These are phyloP conservation scores for Siniperca chuatsi DNA, from an alignment of 2,113 vertebrate species.

Conservation along the genomic window DNA sequence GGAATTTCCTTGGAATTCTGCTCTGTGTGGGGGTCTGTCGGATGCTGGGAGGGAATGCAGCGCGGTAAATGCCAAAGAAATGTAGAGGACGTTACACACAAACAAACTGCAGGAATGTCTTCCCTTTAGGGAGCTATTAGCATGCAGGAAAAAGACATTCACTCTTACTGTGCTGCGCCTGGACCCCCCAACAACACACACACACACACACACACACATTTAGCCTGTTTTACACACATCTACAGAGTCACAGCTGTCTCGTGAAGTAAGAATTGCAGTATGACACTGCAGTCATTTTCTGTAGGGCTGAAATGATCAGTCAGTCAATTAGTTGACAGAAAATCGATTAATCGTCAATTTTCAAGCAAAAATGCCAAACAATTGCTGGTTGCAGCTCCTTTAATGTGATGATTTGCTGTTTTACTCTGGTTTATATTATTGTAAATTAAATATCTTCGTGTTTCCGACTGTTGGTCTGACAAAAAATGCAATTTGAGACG, in stretches of 20 bases:
- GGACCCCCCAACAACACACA: constrained; percentile 68
- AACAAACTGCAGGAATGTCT: constrained; percentile 61
- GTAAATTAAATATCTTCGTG: background rate
- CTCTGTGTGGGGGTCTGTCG: constrained; percentile 38
- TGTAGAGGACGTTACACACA: constrained; percentile 50
- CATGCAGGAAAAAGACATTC: constrained; percentile 52
- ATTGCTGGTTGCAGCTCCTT: background rate
- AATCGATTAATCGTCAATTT: background rate
- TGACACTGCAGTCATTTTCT: background rate
- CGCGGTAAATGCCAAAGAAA: constrained; percentile 35
- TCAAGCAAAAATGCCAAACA: background rate
- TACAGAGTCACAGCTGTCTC: constrained; percentile 1
- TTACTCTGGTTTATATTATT: background rate
- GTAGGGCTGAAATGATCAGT: background rate
- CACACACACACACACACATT: too few species aligned
- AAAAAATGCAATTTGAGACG: background rate
- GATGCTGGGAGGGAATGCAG: constrained; percentile 51
- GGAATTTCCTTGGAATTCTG: constrained; percentile 76
- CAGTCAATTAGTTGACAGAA: background rate
- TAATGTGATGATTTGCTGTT: background rate
- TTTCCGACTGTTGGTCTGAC: background rate
- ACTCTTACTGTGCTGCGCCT: constrained; percentile 49
- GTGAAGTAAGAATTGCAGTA: background rate
- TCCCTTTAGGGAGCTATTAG: constrained; percentile 71
- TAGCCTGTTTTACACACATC: constrained; percentile 7